Conservation (phyloP, 2,113 vertebrate species). For the Atrichornis clamosus region DNA sequence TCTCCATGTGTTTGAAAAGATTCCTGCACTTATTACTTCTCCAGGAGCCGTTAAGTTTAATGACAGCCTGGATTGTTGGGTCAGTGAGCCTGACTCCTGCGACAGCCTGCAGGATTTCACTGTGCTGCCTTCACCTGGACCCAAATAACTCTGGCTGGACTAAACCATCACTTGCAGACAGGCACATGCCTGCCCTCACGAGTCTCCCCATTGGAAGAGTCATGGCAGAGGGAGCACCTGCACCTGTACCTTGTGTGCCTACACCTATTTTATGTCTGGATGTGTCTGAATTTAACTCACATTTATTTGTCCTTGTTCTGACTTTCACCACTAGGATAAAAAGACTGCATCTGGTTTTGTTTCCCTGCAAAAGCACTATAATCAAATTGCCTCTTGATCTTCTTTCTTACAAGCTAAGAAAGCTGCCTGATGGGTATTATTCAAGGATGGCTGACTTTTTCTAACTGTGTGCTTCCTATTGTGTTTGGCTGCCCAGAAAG, state of each 20-base stretch:
- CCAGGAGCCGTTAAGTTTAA: neutral
- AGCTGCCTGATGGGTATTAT: slow-evolving; percentile 50
- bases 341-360: slow-evolving; percentile 28
- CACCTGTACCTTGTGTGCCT: neutral
- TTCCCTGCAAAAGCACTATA: slow-evolving; percentile 31
- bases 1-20: neutral
- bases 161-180: neutral
- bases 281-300: neutral
- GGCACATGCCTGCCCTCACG: neutral
- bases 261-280: neutral
- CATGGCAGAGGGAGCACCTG: neutral
- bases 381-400: slow-evolving; percentile 46
- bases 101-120: neutral
- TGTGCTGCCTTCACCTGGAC: neutral
- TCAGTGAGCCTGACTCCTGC: neutral
- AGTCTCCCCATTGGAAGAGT: neutral
- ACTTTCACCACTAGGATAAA: slow-evolving; percentile 12
- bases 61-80: rapidly evolving
- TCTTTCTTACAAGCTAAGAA: slow-evolving; percentile 32
- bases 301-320: slow-evolving; percentile 47
- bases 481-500: slow-evolving; percentile 37
- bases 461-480: slow-evolving; percentile 30
- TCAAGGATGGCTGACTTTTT: slow-evolving; percentile 35
- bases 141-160: neutral
- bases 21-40: neutral